phyloP scores from a whole-genome alignment of 2,888 invertebrate genomes.

The Caenorhabditis sp. region DNA sequence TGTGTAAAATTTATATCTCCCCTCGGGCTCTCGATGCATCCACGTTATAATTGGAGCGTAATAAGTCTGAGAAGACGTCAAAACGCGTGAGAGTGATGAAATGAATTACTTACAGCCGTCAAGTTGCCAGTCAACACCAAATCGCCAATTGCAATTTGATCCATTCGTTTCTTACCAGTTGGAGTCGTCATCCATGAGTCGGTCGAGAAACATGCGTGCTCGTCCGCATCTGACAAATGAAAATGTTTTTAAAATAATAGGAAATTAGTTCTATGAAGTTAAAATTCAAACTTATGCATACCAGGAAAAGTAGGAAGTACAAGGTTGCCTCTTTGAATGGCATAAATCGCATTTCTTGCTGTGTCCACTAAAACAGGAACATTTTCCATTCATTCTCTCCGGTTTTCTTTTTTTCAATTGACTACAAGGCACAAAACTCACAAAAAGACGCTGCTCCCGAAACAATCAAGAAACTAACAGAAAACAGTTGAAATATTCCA shows the following conservation, averaged over 20 bases:
- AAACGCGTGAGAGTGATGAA: slow-evolving; percentile 3
- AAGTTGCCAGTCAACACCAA: slow-evolving; percentile 64
- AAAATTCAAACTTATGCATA: too few relatives aligned
- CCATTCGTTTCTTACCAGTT: slow-evolving; percentile 69
- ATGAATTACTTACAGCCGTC: slow-evolving; percentile 55
- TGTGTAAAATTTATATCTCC: slow-evolving; percentile 59
- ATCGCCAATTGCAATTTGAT: slow-evolving; percentile 67
- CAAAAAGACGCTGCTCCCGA: slow-evolving; percentile 16
- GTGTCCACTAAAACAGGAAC: slow-evolving; percentile 25
- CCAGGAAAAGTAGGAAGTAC: slow-evolving; percentile 36
- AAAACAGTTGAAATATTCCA: slow-evolving; percentile 10
- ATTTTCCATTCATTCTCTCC: background rate
- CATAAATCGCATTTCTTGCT: slow-evolving; percentile 14
- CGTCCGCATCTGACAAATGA: slow-evolving; percentile 23
- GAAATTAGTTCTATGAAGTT: background rate
- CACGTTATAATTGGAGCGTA: slow-evolving; percentile 66
- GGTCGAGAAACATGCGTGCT: slow-evolving; percentile 68
- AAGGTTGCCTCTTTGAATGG: background rate
- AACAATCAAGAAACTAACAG: background rate
- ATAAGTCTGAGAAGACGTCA: slow-evolving; percentile 50
- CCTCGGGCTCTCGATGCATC: slow-evolving; percentile 69
- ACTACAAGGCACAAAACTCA: slow-evolving; percentile 5
- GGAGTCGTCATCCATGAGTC: slow-evolving; percentile 73
- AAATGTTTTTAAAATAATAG: too few relatives aligned
- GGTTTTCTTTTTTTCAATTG: too few relatives aligned